Conservation (phyloP, 2,888 invertebrate genomes). For the Melanostoma mellinum region DNA sequence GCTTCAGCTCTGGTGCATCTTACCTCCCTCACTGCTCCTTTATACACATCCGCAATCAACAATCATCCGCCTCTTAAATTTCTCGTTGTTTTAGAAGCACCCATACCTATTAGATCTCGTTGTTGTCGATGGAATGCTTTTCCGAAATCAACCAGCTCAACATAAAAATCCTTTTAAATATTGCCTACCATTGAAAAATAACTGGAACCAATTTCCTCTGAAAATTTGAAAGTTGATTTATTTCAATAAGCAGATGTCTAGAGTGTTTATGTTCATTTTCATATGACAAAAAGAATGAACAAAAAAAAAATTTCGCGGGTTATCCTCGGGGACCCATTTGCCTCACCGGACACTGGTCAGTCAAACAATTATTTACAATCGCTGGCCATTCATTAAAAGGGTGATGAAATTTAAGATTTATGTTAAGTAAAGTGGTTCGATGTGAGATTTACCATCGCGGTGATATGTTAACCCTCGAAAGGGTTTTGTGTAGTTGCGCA, state of each 20-base stretch:
- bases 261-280: too few species aligned
- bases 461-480: conserved; percentile 21
- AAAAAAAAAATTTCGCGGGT: conserved; percentile 51
- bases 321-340: conserved; percentile 52
- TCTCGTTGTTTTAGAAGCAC: too few species aligned
- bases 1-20: too few species aligned
- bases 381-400: conserved; percentile 60
- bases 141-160: too few species aligned
- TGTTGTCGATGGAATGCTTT: too few species aligned
- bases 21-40: too few species aligned
- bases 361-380: conserved; percentile 50
- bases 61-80: too few species aligned
- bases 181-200: neutral
- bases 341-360: conserved; percentile 50
- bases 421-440: conserved; percentile 38
- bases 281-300: neutral
- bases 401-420: conserved; percentile 63
- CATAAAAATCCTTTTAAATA: too few species aligned
- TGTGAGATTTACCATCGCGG: conserved; percentile 53
- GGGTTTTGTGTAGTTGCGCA: conserved; percentile 21
- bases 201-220: conserved; percentile 5
- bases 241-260: conserved; percentile 49
- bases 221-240: conserved; percentile 28
- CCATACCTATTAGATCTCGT: too few species aligned
- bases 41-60: too few species aligned